phyloP scores from a whole-genome alignment of 2,797 vertebrate genomes.

The Diplodus sargus region DNA sequence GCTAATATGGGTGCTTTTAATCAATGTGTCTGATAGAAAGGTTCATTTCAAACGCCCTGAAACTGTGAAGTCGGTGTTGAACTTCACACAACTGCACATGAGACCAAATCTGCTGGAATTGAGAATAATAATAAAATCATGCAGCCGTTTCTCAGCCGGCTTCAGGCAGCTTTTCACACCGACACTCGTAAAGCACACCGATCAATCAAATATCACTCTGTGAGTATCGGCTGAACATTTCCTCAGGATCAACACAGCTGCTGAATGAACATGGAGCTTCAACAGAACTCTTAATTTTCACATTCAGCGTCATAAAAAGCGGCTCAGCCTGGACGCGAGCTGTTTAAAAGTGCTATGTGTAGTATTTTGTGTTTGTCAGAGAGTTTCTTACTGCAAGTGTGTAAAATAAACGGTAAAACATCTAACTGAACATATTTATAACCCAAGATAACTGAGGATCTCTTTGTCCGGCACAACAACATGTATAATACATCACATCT shows the following conservation, averaged over 20 bases:
- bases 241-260: slow-evolving; percentile 10
- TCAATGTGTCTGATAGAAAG: too few relatives aligned
- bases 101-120: background rate
- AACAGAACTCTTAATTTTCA: slow-evolving; percentile 31
- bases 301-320: slow-evolving; percentile 46
- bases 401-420: too few relatives aligned
- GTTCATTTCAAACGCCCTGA: background rate
- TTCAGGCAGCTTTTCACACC: background rate
- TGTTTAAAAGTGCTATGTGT: slow-evolving; percentile 44
- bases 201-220: background rate
- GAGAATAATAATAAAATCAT: background rate
- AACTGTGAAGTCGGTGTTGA: background rate
- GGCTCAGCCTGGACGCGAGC: background rate
- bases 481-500: too few relatives aligned
- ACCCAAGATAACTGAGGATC: too few relatives aligned
- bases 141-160: background rate
- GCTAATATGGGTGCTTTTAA: too few relatives aligned
- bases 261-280: slow-evolving; percentile 21
- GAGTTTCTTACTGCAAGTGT: background rate
- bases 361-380: slow-evolving; percentile 17
- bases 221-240: background rate
- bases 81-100: too few relatives aligned
- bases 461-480: too few relatives aligned
- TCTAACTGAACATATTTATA: too few relatives aligned
- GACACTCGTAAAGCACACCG: background rate